These are phyloP conservation scores for Rhamnusium bicolor DNA, from an alignment of 2,888 invertebrate species.

Conservation along the genomic window DNA sequence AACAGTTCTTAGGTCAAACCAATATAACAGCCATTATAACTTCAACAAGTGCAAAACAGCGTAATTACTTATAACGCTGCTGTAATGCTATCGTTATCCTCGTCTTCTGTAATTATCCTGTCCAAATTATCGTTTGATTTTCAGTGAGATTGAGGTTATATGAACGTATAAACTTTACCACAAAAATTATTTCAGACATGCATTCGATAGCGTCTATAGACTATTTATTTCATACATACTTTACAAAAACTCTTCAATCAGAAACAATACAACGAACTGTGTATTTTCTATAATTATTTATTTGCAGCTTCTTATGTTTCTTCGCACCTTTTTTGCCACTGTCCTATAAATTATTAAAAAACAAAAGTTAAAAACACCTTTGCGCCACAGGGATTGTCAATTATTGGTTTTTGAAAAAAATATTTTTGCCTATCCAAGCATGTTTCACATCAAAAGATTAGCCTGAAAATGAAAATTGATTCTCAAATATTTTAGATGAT, in stretches of 20 bases:
- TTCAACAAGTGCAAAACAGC: slow-evolving; percentile 26
- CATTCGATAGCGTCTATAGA: not conserved
- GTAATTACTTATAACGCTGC: slow-evolving; percentile 16
- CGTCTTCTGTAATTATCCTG: slow-evolving; percentile 8
- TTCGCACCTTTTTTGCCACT: too few relatives aligned
- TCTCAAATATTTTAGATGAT: too few relatives aligned
- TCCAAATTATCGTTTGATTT: slow-evolving; percentile 3
- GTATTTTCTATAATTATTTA: too few relatives aligned
- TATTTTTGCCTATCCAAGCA: too few relatives aligned
- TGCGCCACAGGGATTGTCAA: too few relatives aligned
- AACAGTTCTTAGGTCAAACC: slow-evolving; percentile 25
- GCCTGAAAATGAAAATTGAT: too few relatives aligned
- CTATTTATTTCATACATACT: not conserved
- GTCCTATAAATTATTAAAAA: too few relatives aligned
- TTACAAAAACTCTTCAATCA: not conserved
- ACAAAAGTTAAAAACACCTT: too few relatives aligned
- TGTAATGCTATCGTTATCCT: not conserved
- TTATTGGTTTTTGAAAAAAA: too few relatives aligned
- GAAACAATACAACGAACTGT: not conserved
- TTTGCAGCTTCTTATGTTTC: too few relatives aligned
- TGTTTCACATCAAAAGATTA: too few relatives aligned
- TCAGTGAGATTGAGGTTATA: not conserved
- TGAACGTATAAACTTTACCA: not conserved
- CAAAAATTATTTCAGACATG: slow-evolving; percentile 1
- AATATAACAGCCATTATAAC: slow-evolving; percentile 35